phyloP scores from a whole-genome alignment of 2,113 vertebrate species.

The Triplophysa rosa region DNA sequence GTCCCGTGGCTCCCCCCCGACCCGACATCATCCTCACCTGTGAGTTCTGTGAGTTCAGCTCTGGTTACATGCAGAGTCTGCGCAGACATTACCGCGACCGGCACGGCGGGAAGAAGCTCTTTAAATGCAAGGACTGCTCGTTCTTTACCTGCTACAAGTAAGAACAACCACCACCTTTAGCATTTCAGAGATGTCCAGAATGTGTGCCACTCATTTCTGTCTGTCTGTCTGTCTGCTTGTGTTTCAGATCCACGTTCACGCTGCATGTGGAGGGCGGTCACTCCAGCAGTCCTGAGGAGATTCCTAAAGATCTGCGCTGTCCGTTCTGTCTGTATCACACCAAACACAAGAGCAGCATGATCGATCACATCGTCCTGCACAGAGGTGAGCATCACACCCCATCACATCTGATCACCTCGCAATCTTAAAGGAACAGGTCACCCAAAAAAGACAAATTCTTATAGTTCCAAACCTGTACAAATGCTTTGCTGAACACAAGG shows the following conservation, averaged over 20 bases:
- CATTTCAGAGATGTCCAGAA: no score
- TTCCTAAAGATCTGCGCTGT: slow-evolving; percentile 92
- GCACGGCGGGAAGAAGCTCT: slow-evolving; percentile 96
- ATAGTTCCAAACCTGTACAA: no score
- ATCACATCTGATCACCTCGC: neutral
- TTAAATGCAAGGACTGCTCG: slow-evolving; percentile 98
- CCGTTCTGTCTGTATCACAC: slow-evolving; percentile 98
- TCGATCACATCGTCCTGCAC: slow-evolving; percentile 96
- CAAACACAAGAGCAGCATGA: slow-evolving; percentile 98
- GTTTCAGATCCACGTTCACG: slow-evolving; percentile 88
- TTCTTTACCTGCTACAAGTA: slow-evolving; percentile 99
- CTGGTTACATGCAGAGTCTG: slow-evolving; percentile 98
- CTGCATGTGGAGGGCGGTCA: slow-evolving; percentile 95
- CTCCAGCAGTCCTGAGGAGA: slow-evolving; percentile 79
- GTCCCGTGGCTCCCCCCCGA: slow-evolving; percentile 61
- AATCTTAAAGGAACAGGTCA: neutral
- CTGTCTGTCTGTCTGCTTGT: neutral
- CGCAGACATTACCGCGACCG: slow-evolving; percentile 96
- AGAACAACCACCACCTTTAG: slow-evolving; percentile 55
- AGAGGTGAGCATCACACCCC: slow-evolving; percentile 77
- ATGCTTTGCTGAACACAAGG: no score
- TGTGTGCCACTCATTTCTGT: no score
- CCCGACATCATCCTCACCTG: slow-evolving; percentile 86
- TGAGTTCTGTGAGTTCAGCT: slow-evolving; percentile 98
- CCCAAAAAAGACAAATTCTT: no score